Evolutionary conservation across 30 jellyfish, hydroid and myxozoan species (phyloP), one percentile per base, ranked within the genome.

Genomic region (Rhopilema esculentum): DNA sequence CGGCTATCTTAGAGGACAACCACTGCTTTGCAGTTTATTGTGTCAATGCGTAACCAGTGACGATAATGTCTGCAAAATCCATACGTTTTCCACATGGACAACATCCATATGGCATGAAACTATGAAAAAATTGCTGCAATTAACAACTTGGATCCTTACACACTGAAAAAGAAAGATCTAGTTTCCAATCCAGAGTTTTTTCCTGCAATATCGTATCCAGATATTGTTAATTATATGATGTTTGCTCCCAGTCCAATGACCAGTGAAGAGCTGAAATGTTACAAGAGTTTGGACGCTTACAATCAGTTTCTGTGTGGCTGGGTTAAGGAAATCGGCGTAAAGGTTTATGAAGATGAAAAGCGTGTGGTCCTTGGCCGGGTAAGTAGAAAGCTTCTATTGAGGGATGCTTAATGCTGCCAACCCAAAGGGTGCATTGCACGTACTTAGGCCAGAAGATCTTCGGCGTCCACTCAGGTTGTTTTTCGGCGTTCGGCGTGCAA

Each of bases 341-440:
- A 21, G 4, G 12, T 29, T 24, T 25, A 4, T 64, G 21, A 16
- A 16, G 65, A 19, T 4, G 65, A 30, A 22, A 71, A 71, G 7
- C 20, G 20, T 21, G 21, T 29, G n/a, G 49, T 71, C 19, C 22
- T 30, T 29, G 82, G 82, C n/a, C 21, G 65, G 82, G 63, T 71
- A 71, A 26, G 82, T 29, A n/a, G n/a, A n/a, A n/a, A n/a, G n/a
- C n/a, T n/a, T 20, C 67, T 52, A 52, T 52, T 20, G 20, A 52
- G 18, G n/a, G n/a, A n/a, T n/a, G n/a, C n/a, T n/a, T n/a, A n/a
- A n/a, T n/a, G n/a, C n/a, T n/a, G n/a, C n/a, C n/a, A n/a, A n/a
- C n/a, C n/a, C n/a, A n/a, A n/a, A n/a, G n/a, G n/a, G n/a, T n/a
- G n/a, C n/a, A n/a, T n/a, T n/a, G n/a, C n/a, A n/a, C n/a, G n/a